Conservation (phyloP, 2,888 invertebrate genomes). For the Epistrophe eligans region DNA sequence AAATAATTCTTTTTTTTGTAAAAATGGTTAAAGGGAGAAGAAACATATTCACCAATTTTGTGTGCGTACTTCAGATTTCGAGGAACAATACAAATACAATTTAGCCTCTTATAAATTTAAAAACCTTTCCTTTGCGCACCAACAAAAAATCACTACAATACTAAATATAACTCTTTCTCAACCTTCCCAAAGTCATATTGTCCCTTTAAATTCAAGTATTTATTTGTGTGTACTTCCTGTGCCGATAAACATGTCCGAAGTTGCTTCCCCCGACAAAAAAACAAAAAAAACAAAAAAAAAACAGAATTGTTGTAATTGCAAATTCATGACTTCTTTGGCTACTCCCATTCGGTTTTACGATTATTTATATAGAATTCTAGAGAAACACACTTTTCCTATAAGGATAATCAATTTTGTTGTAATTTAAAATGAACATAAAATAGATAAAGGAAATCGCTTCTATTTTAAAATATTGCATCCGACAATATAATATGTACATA, state of each 20-base stretch:
- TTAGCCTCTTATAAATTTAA: no score
- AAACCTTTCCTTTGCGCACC: no score
- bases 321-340: slow-evolving; percentile 62
- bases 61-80: no score
- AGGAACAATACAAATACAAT: no score
- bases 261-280: slow-evolving; percentile 15
- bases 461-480: slow-evolving; percentile 76
- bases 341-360: slow-evolving; percentile 48
- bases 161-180: no score
- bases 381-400: background rate
- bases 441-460: slow-evolving; percentile 69
- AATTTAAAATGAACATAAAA: slow-evolving; percentile 64
- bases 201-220: slow-evolving; percentile 32
- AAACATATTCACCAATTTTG: no score
- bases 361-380: background rate
- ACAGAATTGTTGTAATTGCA: slow-evolving; percentile 53
- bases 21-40: no score
- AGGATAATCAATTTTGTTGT: slow-evolving; percentile 70
- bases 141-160: no score
- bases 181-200: background rate
- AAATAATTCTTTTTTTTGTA: no score
- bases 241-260: slow-evolving; percentile 68
- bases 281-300: background rate
- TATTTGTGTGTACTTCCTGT: slow-evolving; percentile 70
- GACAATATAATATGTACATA: slow-evolving; percentile 69